phyloP scores from a whole-genome alignment of 2,113 vertebrate species.

The Phyllostomus discolor region DNA sequence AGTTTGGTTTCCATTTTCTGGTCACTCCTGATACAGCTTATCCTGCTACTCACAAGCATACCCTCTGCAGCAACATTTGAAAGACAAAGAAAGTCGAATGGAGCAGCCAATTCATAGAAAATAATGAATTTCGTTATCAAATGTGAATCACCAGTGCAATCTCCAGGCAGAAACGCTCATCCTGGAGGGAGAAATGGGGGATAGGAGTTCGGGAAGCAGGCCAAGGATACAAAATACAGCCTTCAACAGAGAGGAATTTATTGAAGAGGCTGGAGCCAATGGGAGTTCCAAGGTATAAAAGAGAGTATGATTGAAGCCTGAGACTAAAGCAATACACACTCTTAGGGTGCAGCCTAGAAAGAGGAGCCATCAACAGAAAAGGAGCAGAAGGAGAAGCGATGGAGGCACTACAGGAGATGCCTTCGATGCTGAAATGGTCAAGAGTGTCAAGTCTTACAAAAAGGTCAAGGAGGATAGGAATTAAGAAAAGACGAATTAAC shows the following conservation, averaged over 20 bases:
- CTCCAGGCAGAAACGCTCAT: not conserved
- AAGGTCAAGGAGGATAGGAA: not conserved
- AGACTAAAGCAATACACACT: not conserved
- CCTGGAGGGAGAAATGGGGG: not conserved
- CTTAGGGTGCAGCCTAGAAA: not conserved
- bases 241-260: not conserved
- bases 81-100: not conserved
- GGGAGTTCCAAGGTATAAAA: not conserved
- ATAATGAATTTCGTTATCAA: not conserved
- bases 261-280: not conserved
- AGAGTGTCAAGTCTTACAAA: not conserved
- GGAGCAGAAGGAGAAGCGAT: not conserved
- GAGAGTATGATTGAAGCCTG: not conserved
- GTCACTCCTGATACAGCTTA: not conserved
- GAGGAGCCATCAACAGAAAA: not conserved
- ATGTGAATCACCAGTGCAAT: not conserved
- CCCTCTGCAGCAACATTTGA: not conserved
- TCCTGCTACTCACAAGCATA: not conserved
- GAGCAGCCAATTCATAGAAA: not conserved
- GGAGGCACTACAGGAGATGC: not conserved
- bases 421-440: not conserved
- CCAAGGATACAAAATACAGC: not conserved
- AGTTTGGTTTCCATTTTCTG: not conserved
- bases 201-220: not conserved
- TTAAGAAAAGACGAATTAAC: constrained; percentile 32